Conservation (phyloP, 2,113 vertebrate genomes). For the Rutilus rutilus region DNA sequence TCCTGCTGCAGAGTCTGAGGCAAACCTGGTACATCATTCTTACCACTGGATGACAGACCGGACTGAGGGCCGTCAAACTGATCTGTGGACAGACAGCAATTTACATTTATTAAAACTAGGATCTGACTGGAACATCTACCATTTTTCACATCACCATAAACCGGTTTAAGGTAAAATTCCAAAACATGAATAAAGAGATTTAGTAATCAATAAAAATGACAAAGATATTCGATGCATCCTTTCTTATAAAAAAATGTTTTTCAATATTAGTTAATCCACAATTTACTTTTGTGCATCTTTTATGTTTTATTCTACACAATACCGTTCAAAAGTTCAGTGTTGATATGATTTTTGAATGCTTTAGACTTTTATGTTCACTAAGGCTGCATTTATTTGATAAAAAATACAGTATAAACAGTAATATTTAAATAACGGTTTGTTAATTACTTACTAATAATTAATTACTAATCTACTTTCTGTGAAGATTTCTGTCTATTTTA, state of each 20-base stretch:
- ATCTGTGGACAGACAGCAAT: constrained; percentile 66
- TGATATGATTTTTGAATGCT: background rate
- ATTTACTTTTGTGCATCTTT: background rate
- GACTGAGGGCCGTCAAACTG: constrained; percentile 77
- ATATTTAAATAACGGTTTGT: too few relatives aligned
- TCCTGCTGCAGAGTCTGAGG: constrained; percentile 97
- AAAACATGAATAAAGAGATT: background rate
- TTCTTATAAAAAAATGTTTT: background rate
- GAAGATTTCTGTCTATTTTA: background rate
- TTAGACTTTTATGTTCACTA: background rate
- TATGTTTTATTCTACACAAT: background rate
- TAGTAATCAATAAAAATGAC: background rate
- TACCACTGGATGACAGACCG: constrained; percentile 70
- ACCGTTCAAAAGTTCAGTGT: background rate
- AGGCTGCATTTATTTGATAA: background rate
- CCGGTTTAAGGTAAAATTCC: background rate
- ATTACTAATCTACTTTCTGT: background rate
- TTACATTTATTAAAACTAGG: background rate
- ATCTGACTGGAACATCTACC: background rate
- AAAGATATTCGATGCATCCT: background rate
- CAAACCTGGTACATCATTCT: constrained; percentile 81
- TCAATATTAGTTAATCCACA: background rate
- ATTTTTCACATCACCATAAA: background rate
- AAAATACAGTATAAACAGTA: background rate
- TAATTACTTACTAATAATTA: too few relatives aligned